These are phyloP conservation scores for Microtus californicus DNA, from an alignment of 2,797 vertebrate genomes.

Conservation along the genomic window DNA sequence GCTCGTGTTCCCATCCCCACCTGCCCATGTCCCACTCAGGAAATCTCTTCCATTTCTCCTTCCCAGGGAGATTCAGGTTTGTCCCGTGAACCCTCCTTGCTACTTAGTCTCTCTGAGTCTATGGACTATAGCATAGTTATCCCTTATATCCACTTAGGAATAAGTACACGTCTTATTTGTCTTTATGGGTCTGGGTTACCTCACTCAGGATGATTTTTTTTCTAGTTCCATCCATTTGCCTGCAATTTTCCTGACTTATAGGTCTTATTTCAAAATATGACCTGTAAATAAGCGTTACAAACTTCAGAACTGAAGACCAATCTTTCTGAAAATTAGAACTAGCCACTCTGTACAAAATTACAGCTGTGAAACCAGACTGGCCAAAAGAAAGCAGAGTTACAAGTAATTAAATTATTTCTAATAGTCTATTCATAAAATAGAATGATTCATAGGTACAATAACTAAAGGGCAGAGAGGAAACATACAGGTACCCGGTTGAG, in stretches of 20 bases:
- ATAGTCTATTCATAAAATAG: too few relatives aligned
- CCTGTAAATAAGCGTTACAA: not conserved
- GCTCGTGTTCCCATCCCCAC: not conserved
- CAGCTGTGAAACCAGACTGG: too few relatives aligned
- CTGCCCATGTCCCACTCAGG: not conserved
- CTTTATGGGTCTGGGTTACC: not conserved
- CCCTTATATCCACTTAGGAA: not conserved
- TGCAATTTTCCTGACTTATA: not conserved
- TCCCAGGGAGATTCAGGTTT: not conserved
- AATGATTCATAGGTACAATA: too few relatives aligned
- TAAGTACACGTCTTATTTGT: not conserved
- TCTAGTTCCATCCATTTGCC: not conserved
- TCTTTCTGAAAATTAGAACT: not conserved
- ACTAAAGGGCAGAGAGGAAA: too few relatives aligned
- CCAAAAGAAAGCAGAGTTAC: too few relatives aligned
- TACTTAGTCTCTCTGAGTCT: not conserved
- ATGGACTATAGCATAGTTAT: not conserved
- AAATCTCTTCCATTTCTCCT: not conserved
- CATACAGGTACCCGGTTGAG: too few relatives aligned
- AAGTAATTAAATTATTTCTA: too few relatives aligned
- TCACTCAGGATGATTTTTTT: not conserved
- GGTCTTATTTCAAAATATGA: not conserved
- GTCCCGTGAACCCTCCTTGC: not conserved
- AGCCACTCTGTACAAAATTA: not conserved
- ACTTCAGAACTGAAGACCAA: not conserved